A percentile compares a stretch with the other conserved stretches of the same genome.
Conservation (phyloP, 2,888 invertebrate species). For the Apotomis betuletana region DNA sequence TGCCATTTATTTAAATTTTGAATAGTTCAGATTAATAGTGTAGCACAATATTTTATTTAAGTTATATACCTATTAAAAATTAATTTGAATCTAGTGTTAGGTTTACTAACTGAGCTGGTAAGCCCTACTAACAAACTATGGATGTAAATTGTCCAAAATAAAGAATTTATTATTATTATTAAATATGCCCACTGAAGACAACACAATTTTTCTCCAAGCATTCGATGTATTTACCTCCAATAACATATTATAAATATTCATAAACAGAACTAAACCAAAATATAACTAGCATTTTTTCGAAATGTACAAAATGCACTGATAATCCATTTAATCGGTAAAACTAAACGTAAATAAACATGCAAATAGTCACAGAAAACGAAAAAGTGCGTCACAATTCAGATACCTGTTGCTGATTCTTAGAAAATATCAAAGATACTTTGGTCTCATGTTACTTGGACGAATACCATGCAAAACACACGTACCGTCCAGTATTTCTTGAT, state of each 20-base stretch:
- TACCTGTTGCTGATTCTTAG: conserved; percentile 43
- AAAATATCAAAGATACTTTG: conserved; percentile 50
- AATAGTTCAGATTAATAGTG: too few relatives aligned
- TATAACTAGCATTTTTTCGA: not conserved
- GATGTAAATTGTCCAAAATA: too few relatives aligned
- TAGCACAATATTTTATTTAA: too few relatives aligned
- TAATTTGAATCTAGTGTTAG: too few relatives aligned
- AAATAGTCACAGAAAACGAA: conserved; percentile 25
- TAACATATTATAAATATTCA: not conserved
- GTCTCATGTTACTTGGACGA: conserved; percentile 56
- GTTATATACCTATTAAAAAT: too few relatives aligned
- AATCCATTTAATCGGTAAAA: conserved; percentile 29
- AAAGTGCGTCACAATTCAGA: conserved; percentile 39
- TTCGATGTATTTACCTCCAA: not conserved
- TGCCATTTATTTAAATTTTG: too few relatives aligned
- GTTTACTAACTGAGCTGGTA: too few relatives aligned
- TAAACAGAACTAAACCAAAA: not conserved
- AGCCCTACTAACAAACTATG: too few relatives aligned
- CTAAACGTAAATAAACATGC: conserved; percentile 42
- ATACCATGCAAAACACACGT: conserved; percentile 50
- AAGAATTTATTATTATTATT: too few relatives aligned
- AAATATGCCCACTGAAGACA: too few relatives aligned
- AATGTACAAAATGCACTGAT: not conserved
- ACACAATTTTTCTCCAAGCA: too few relatives aligned
- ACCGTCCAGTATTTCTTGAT: conserved; percentile 80